These are phyloP conservation scores for Hemitrygon akajei DNA, from an alignment of 2,797 vertebrate genomes.

Conservation along the genomic window DNA sequence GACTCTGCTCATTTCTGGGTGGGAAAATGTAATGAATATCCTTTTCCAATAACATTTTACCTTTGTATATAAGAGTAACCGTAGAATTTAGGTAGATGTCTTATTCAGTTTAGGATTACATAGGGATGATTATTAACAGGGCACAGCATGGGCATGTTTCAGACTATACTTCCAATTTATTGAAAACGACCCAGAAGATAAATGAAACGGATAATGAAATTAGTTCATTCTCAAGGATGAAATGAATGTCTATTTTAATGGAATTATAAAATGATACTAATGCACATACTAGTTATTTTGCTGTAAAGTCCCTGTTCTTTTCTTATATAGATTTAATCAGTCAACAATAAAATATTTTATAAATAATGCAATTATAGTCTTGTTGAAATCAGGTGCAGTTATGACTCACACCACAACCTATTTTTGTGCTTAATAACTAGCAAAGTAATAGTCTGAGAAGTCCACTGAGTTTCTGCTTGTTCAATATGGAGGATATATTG, in stretches of 20 bases:
- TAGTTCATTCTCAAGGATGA: background rate
- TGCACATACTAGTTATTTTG: background rate
- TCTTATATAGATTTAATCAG: background rate
- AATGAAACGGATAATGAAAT: background rate
- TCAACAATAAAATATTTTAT: background rate
- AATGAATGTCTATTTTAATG: background rate
- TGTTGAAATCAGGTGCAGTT: background rate
- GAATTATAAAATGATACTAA: background rate
- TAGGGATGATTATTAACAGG: background rate
- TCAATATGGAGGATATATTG: background rate
- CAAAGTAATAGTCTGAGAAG: background rate
- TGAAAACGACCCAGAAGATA: background rate
- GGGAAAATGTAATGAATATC: background rate
- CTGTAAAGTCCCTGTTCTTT: background rate
- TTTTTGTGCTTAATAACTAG: background rate
- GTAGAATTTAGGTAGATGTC: background rate
- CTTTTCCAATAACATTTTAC: background rate
- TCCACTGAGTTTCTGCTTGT: background rate
- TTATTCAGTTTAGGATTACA: background rate
- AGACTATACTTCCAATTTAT: background rate
- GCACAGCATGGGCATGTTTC: background rate
- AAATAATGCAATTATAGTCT: background rate
- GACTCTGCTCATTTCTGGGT: background rate
- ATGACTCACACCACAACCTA: background rate
- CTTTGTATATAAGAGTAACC: background rate